A percentile compares a stretch with the other conserved stretches of the same genome.
Evolutionary conservation across 1,140 invertebrate species (phyloP).

Genomic region (Saccostrea glomerata): DNA sequence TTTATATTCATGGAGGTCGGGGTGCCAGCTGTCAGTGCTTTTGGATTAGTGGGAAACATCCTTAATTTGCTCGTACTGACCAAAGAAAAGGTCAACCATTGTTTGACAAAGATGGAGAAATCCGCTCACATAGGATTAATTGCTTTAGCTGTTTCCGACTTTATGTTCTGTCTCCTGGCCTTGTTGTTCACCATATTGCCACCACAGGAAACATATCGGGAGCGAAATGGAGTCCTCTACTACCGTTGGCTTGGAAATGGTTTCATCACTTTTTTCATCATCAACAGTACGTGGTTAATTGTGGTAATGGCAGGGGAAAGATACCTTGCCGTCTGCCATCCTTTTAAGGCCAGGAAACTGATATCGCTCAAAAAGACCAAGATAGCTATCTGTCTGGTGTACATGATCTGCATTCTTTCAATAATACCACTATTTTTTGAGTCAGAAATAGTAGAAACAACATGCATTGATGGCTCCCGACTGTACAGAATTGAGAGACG

Average conservation of each 20-base stretch:
- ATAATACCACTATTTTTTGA: conserved; percentile 75
- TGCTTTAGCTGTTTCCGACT: conserved; percentile 75
- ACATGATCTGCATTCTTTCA: conserved; percentile 65
- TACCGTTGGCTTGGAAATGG: conserved; percentile 68
- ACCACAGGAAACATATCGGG: conserved; percentile 59
- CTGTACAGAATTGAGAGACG: conserved; percentile 59
- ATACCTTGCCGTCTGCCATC: conserved; percentile 77
- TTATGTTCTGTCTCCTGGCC: conserved; percentile 75
- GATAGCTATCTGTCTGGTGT: conserved; percentile 70
- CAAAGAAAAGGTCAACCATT: conserved; percentile 71
- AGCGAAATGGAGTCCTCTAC: conserved; percentile 61
- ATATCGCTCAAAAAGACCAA: conserved; percentile 72
- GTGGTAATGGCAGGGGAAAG: conserved; percentile 76
- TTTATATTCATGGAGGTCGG: conserved; percentile 69
- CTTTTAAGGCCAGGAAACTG: conserved; percentile 74
- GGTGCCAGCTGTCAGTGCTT: conserved; percentile 70
- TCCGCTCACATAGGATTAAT: conserved; percentile 77
- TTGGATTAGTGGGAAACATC: conserved; percentile 74
- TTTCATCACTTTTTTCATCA: conserved; percentile 76
- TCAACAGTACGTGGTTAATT: conserved; percentile 76
- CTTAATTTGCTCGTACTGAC: conserved; percentile 76
- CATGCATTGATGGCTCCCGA: conserved; percentile 58
- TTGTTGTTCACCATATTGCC: conserved; percentile 70
- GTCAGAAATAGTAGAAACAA: conserved; percentile 60
- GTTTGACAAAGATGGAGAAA: conserved; percentile 76